Base-by-base conservation (phyloP, 2,113 vertebrate genomes). In the Rallus limicola region DNA sequence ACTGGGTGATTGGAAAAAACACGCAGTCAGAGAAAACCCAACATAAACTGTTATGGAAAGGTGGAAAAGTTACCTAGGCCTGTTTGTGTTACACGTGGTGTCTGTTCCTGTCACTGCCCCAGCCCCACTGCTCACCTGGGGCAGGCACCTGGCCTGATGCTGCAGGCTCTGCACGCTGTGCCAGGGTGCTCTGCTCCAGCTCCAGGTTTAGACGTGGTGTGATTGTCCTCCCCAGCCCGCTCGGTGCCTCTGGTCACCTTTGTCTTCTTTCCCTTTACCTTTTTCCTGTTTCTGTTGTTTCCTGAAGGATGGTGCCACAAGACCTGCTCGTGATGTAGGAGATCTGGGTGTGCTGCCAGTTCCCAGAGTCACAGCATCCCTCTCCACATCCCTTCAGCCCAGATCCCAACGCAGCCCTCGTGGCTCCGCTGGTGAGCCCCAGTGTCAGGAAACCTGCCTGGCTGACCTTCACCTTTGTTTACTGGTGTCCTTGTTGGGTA, bases 211-310 rank as follows among this genome's bases (percentile, higher is more conserved):
- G 62, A 7, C 2, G 0, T 3, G 2, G 2, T 13, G 70, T 1
- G 1, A 17, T 33, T 69, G 15, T 82, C 52, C 69, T 31, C 15
- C 16, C 13, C 67, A 48, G 67, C 5, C 28, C 0, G 2, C 40
- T 7, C 8, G 1, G 16, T 74, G 78, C 55, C 72, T 50, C 67
- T 40, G 34, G 16, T 88, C 92, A 92, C 85, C 82, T 93, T 89
- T 93, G 82, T 55, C 85, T 33, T 20, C 77, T 56, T 95, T 16
- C 78, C 81, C 34, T 91, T 90, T 64, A 36, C 76, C 62, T 81
- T 48, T 31, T 93, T 93, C 92, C 94, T 86, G 71, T 86, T 86
- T 21, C 81, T 92, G 67, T 92, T 92, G 71, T 89, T 92, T 95
- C 81, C 88, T 79, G 92, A 34, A 46, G 16, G 86, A 21, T 13